Conservation (phyloP, 2,797 vertebrate genomes). For the Syngnathus acus region DNA sequence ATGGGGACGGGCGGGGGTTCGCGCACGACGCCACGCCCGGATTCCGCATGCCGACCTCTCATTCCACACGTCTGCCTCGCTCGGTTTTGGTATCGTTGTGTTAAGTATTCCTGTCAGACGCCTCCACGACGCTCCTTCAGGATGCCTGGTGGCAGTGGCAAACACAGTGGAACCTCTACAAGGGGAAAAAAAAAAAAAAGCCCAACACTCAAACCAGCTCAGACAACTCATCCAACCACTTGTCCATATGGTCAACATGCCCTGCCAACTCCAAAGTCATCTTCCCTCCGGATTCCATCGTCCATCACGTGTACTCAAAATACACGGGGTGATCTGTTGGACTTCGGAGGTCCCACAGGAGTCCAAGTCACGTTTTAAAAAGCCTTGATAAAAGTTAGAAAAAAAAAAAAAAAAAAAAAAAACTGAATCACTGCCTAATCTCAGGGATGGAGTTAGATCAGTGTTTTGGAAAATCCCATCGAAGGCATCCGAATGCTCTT, state of each 20-base stretch:
- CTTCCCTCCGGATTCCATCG: not conserved
- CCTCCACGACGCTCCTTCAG: not conserved
- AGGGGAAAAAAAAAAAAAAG: not conserved
- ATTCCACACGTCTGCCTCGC: constrained; percentile 12
- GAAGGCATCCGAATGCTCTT: constrained; percentile 44
- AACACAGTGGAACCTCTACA: not conserved
- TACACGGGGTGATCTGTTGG: not conserved
- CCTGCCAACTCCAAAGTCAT: not conserved
- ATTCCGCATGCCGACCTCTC: constrained; percentile 19
- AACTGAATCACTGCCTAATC: constrained; percentile 66
- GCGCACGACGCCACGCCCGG: constrained; percentile 5
- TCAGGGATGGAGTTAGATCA: constrained; percentile 71
- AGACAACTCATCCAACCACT: too few species aligned
- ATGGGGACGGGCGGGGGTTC: constrained; percentile 15
- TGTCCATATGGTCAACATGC: too few species aligned
- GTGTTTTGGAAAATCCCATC: constrained; percentile 59
- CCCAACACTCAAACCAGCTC: not conserved
- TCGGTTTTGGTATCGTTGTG: not conserved
- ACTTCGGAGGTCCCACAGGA: not conserved
- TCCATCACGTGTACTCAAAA: not conserved
- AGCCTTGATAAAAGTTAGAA: constrained; percentile 25
- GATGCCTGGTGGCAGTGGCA: not conserved
- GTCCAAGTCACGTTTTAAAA: not conserved
- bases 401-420: constrained; percentile 14
- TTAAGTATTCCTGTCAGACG: not conserved